phyloP scores from a whole-genome alignment of 2,113 vertebrate genomes.

The Panurus biarmicus region DNA sequence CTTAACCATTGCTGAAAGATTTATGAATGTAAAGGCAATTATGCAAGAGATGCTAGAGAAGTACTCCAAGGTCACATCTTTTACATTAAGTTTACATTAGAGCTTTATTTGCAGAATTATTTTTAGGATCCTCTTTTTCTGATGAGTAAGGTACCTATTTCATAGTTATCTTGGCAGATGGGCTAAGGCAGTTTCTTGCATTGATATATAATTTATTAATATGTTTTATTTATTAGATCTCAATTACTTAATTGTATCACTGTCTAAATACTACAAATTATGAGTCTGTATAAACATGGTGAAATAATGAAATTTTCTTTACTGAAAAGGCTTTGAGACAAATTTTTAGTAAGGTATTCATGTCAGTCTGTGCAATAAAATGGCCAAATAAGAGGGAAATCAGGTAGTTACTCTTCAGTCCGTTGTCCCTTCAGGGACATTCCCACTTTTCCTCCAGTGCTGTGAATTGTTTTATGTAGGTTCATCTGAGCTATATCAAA shows the following conservation, averaged over 20 bases:
- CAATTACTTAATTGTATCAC: not conserved
- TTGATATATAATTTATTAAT: slow-evolving; percentile 29
- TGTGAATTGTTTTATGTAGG: not conserved
- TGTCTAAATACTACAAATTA: not conserved
- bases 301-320: not conserved
- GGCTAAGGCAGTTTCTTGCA: not conserved
- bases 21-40: not conserved
- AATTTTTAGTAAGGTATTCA: not conserved
- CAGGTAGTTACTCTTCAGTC: not conserved
- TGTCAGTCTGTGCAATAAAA: not conserved
- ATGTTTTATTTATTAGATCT: slow-evolving; percentile 26
- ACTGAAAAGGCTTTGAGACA: not conserved
- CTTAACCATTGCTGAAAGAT: not conserved
- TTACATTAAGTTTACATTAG: not conserved
- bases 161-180: not conserved
- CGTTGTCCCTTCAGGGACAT: not conserved
- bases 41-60: not conserved
- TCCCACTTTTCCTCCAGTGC: not conserved
- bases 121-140: not conserved
- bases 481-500: not conserved
- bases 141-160: not conserved
- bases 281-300: not conserved
- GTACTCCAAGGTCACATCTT: not conserved
- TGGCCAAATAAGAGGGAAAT: not conserved
- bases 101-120: not conserved